These are phyloP conservation scores for Abramis brama DNA, from an alignment of 2,113 vertebrate genomes.

Conservation along the genomic window DNA sequence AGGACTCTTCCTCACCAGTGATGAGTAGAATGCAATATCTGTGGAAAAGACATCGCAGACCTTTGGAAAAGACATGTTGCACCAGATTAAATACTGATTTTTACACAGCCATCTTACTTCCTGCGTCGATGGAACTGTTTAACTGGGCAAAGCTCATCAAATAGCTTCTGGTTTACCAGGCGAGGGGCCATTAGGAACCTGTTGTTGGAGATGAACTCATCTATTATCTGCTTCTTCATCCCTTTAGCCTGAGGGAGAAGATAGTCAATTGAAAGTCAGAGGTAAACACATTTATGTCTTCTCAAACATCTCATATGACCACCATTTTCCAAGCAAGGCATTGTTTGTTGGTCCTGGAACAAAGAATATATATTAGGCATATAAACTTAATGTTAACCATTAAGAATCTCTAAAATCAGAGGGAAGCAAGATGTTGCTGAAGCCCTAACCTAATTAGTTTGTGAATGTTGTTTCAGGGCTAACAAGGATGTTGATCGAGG, in stretches of 20 bases:
- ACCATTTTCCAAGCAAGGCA: neutral
- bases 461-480: neutral
- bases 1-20: slow-evolving; percentile 79
- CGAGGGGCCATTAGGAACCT: slow-evolving; percentile 89
- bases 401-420: neutral
- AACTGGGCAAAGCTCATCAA: slow-evolving; percentile 92
- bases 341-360: neutral
- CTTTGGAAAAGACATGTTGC: neutral
- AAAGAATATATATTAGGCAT: too few relatives aligned
- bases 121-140: slow-evolving; percentile 93
- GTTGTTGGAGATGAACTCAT: slow-evolving; percentile 93
- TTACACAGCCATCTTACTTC: slow-evolving; percentile 79
- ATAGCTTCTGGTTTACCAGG: slow-evolving; percentile 91
- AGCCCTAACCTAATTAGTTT: neutral
- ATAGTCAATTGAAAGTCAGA: neutral
- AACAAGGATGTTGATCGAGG: too few relatives aligned
- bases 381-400: neutral
- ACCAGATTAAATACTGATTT: neutral
- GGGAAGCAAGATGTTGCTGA: neutral
- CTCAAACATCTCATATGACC: neutral
- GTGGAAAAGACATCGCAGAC: neutral
- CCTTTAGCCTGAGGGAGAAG: slow-evolving; percentile 82
- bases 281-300: neutral
- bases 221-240: slow-evolving; percentile 92
- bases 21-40: slow-evolving; percentile 92